Percentiles rank a stretch among this genome's conserved stretches.
These are phyloP conservation scores for Harmothoe impar DNA, from an alignment of 2,888 invertebrate genomes.

Conservation along the genomic window DNA sequence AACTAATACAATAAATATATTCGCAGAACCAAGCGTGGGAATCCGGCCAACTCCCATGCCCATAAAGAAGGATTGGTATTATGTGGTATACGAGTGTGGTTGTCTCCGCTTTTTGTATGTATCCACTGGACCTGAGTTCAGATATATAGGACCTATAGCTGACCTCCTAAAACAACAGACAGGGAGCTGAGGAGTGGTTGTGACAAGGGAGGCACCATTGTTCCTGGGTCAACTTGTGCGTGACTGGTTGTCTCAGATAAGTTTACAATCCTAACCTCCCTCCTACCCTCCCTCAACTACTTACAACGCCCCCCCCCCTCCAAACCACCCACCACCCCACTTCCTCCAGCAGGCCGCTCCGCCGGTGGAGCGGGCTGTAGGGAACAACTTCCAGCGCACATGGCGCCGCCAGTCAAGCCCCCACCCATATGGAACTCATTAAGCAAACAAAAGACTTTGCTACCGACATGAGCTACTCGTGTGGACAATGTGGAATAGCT, in stretches of 20 bases:
- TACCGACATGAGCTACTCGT: constrained; percentile 17
- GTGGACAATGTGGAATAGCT: constrained; percentile 15
- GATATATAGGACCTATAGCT: not conserved
- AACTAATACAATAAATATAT: not conserved
- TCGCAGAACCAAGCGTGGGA: not conserved
- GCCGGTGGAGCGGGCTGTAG: not conserved
- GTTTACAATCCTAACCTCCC: no score
- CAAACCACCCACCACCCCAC: not conserved
- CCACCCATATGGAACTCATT: constrained; percentile 59
- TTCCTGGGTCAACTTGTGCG: constrained; percentile 13
- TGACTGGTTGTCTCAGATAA: not conserved
- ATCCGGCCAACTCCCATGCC: not conserved
- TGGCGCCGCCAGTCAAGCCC: constrained; percentile 25
- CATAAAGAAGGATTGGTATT: not conserved
- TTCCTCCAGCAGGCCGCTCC: not conserved
- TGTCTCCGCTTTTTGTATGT: not conserved
- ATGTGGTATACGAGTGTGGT: not conserved
- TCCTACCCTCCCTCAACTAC: not conserved
- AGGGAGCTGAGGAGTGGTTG: not conserved
- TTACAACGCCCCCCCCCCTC: not conserved
- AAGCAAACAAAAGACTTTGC: constrained; percentile 51
- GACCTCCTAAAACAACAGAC: constrained; percentile 3
- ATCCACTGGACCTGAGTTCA: not conserved
- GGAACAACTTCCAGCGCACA: not conserved
- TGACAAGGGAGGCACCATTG: not conserved